Evolutionary conservation across 2,797 vertebrate species (phyloP).

Genomic region (Xyrichtys novacula): DNA sequence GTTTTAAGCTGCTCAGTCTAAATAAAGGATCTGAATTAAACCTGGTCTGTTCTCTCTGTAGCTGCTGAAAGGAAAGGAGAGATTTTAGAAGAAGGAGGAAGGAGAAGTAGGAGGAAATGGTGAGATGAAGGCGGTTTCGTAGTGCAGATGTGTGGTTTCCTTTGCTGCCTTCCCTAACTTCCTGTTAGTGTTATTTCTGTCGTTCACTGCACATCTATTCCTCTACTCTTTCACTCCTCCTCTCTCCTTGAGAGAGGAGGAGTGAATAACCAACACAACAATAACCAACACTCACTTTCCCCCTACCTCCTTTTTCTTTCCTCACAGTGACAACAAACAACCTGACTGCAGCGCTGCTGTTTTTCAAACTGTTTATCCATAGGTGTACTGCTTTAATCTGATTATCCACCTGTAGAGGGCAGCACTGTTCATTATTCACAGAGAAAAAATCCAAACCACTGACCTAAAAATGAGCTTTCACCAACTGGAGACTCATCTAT

Average conservation of each 20-base stretch:
- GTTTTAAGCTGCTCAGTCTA: no score
- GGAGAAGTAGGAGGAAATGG: constrained; percentile 25
- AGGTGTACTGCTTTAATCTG: no score
- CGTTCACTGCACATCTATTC: constrained; percentile 17
- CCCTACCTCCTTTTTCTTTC: no score
- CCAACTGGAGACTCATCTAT: neutral
- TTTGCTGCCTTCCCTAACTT: constrained; percentile 78
- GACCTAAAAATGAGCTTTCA: neutral
- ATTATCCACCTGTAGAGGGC: neutral
- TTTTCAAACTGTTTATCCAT: no score
- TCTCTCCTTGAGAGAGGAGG: no score
- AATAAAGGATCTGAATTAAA: neutral
- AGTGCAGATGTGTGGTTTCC: constrained; percentile 81
- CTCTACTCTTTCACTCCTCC: neutral
- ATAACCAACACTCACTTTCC: no score
- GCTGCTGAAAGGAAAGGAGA: constrained; percentile 33
- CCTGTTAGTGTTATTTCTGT: constrained; percentile 81
- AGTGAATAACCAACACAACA: no score
- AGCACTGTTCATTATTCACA: neutral
- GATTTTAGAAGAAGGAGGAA: constrained; percentile 17
- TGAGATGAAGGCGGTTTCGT: constrained; percentile 56
- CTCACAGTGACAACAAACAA: no score
- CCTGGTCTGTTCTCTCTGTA: constrained; percentile 33
- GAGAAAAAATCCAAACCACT: neutral
- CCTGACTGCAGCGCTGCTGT: no score